Evolutionary conservation across 2,888 invertebrate genomes (phyloP), one percentile per base, ranked within the genome.

Genomic region (Philopedon plagiatum): DNA sequence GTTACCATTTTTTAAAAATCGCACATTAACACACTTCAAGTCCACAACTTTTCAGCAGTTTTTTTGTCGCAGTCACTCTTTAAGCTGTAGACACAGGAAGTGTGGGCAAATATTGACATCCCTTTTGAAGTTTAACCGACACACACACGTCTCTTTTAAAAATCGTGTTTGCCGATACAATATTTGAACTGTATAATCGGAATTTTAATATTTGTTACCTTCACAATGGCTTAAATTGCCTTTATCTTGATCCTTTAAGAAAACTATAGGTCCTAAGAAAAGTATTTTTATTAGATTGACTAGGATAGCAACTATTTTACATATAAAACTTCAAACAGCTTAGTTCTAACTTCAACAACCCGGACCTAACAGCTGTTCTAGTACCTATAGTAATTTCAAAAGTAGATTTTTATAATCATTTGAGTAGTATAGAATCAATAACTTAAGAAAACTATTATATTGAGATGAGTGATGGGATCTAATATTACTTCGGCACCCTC

Each of bases 71-170:
- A 57, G 49, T 37, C 37, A 65, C 65, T 57, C 57, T 26, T 57
- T 46, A 54, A 63, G 29, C 56, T 67, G 58, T 74, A 58, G 74
- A 67, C 70, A 74, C 74, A 76, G 73, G 74, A 76, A 76, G 76
- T 76, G 76, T 75, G 74, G 60, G 68, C 70, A 75, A 76, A 76
- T 76, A 76, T 76, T 76, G 71, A 76, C 73, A 23, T 63, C 64
- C 61, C 68, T 32, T 70, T 75, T 71, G 18, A 70, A 70, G 46
- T 71, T 34, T 13, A 61, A 57, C 74, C 74, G 74, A 66, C 74
- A 65, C 64, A 18, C 19, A 72, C 58, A 67, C 69, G 66, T 65
- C 71, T 60, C 71, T 34, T 67, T 67, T 49, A 68, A 73, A 73
- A 69, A 62, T 63, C 37, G 37, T 72, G 69, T 75, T 72, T 72